These are phyloP conservation scores for Sylvicola cinctus DNA, from an alignment of 2,888 invertebrate species.

Conservation along the genomic window DNA sequence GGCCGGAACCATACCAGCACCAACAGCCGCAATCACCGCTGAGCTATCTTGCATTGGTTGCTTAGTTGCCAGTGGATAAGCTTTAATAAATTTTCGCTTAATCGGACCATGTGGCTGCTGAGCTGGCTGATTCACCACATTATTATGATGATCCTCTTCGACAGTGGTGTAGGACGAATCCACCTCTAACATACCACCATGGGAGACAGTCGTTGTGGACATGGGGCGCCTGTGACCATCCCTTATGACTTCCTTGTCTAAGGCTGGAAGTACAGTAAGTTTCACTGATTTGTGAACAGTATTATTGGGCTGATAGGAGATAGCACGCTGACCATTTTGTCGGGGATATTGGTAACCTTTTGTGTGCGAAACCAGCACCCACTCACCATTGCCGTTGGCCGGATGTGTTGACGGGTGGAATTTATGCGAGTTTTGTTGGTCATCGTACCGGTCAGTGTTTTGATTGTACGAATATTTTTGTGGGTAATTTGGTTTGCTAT, in stretches of 20 bases:
- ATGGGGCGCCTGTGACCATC: constrained; percentile 30
- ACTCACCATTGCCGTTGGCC: constrained; percentile 47
- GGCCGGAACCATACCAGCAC: constrained; percentile 60
- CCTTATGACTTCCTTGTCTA: constrained; percentile 23
- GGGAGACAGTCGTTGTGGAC: constrained; percentile 34
- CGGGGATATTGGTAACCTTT: constrained; percentile 41
- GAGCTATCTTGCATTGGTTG: constrained; percentile 8
- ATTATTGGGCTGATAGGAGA: constrained; percentile 14
- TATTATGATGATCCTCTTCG: constrained; percentile 29
- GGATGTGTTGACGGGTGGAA: constrained; percentile 36
- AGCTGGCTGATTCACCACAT: constrained; percentile 14
- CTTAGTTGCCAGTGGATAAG: constrained; percentile 2
- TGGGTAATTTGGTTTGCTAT: constrained; percentile 32
- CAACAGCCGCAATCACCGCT: constrained; percentile 21
- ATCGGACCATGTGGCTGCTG: constrained; percentile 8
- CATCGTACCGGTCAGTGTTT: constrained; percentile 5
- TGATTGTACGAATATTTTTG: constrained; percentile 5
- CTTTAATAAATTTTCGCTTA: constrained; percentile 8
- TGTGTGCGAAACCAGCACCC: constrained; percentile 57
- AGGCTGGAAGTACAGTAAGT: constrained; percentile 50
- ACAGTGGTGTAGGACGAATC: constrained; percentile 50
- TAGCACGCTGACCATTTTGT: constrained; percentile 19
- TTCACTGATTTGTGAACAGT: constrained; percentile 24
- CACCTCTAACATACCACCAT: constrained; percentile 54
- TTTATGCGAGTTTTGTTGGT: constrained; percentile 5